Percentiles rank a stretch among this genome's conserved stretches.
phyloP scores from a whole-genome alignment of 2,113 vertebrate genomes.

The Guaruba guarouba region DNA sequence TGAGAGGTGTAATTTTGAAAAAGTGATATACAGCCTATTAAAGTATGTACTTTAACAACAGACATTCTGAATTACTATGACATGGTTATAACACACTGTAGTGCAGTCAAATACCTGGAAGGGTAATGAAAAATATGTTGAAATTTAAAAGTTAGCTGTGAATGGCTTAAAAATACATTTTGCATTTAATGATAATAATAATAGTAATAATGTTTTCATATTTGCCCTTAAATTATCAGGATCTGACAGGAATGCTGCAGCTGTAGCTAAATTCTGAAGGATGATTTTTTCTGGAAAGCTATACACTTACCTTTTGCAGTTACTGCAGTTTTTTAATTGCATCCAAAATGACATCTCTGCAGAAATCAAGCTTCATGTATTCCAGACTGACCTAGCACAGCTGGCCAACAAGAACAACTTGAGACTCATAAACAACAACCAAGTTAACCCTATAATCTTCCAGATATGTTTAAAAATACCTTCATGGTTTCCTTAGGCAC shows the following conservation, averaged over 20 bases:
- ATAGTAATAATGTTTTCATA: not conserved
- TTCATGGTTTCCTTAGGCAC: not conserved
- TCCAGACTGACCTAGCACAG: constrained; percentile 58
- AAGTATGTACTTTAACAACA: not conserved
- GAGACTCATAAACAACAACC: not conserved
- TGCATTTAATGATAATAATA: not conserved
- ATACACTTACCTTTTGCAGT: constrained; percentile 3
- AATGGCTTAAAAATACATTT: not conserved
- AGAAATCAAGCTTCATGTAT: constrained; percentile 74
- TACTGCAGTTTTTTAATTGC: constrained; percentile 52
- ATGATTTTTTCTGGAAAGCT: not conserved
- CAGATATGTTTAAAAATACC: not conserved
- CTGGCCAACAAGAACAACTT: constrained; percentile 61
- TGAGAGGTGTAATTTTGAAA: not conserved
- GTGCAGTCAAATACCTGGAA: not conserved
- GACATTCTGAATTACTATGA: not conserved
- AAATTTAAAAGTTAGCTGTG: not conserved
- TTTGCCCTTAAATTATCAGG: not conserved
- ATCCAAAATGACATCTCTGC: constrained; percentile 40
- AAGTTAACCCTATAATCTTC: not conserved
- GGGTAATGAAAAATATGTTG: not conserved
- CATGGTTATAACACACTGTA: not conserved
- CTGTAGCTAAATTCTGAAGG: not conserved
- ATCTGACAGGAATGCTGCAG: not conserved
- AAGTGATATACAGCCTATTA: not conserved